These are phyloP conservation scores for Aethina tumida DNA, from an alignment of 1,140 invertebrate species.

Conservation along the genomic window DNA sequence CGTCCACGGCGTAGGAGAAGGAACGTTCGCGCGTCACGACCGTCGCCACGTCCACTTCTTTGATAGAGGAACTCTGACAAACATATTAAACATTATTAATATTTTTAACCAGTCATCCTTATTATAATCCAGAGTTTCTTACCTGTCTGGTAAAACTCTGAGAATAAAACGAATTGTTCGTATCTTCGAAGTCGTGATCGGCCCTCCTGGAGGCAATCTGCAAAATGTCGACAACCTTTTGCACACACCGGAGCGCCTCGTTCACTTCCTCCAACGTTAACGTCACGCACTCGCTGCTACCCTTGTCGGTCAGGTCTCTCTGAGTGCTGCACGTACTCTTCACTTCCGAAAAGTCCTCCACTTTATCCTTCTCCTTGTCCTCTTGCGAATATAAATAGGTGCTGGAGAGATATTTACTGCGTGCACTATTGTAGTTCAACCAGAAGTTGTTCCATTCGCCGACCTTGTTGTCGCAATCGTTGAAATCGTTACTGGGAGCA, in stretches of 20 bases:
- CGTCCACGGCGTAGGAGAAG: slow-evolving; percentile 21
- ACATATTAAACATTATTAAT: neutral
- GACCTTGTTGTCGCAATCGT: slow-evolving; percentile 31
- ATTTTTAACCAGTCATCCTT: neutral
- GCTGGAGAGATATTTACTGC: slow-evolving; percentile 28
- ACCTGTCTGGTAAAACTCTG: slow-evolving; percentile 9
- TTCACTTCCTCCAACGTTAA: slow-evolving; percentile 31
- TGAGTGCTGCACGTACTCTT: slow-evolving; percentile 32
- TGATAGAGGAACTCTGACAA: slow-evolving; percentile 15
- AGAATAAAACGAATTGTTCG: slow-evolving; percentile 9
- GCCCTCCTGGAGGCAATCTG: slow-evolving; percentile 7
- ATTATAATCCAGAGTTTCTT: slow-evolving; percentile 8
- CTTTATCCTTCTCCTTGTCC: slow-evolving; percentile 17
- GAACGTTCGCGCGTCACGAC: slow-evolving; percentile 19
- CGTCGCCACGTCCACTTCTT: slow-evolving; percentile 15
- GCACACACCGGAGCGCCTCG: slow-evolving; percentile 19
- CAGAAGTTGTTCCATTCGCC: slow-evolving; percentile 38
- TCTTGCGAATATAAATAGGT: slow-evolving; percentile 18
- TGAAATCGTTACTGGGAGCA: slow-evolving; percentile 8
- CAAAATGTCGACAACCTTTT: slow-evolving; percentile 7
- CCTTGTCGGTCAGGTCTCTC: slow-evolving; percentile 29
- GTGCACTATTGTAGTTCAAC: slow-evolving; percentile 32
- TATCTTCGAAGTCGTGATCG: slow-evolving; percentile 7
- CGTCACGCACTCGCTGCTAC: slow-evolving; percentile 23
- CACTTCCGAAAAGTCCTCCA: slow-evolving; percentile 28